Evolutionary conservation across 2,797 vertebrate genomes (phyloP), one percentile per base, ranked within the genome.

Genomic region (Pantherophis alleghaniensis): DNA sequence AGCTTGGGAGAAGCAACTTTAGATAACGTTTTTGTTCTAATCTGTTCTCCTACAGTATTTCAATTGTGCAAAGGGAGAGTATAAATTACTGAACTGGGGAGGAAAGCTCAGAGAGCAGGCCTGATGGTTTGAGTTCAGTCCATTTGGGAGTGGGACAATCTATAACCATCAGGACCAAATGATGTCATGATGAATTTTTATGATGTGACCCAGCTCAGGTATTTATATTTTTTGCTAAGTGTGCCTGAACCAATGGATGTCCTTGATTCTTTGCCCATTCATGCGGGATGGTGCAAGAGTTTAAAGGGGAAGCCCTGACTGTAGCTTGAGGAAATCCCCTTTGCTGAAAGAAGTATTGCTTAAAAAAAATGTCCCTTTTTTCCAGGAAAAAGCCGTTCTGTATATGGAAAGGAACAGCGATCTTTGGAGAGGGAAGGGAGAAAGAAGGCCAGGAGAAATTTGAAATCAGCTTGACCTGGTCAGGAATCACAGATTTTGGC

Each of bases 391-490:
- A 90, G 57, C 32, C 53, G 59, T 7, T 47, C 5, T 51, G 79
- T n/a, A 57, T 12, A 69, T 61, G 86, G 26, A 88, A 37, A 59
- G 20, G 57, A 14, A n/a, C 22, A 47, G 32, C 0, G 4, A 28
- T 95, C 94, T 95, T 95, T 95, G 95, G 89, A 96, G 91, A 87
- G 94, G 61, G 47, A 24, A 47, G 42, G 79, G 42, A 83, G 42
- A 24, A 47, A 11, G 79, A 28, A 51, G 37, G 12, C 16, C 12
- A 22, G n/a, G 26, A 26, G 37, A 63, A 61, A 90, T 0, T 12
- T 1, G 94, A 53, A 66, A 37, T 90, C 96, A 94, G 89, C 94
- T 96, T 83, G 79, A 83, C 22, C 95, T 96, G 94, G 91, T 96
- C 94, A 95, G 95, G 93, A 96, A 69, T n/a, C 37, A 86, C 94